Evolutionary conservation across 2,797 vertebrate genomes (phyloP), one percentile per base, ranked within the genome.

Genomic region (Anguilla obscura): DNA sequence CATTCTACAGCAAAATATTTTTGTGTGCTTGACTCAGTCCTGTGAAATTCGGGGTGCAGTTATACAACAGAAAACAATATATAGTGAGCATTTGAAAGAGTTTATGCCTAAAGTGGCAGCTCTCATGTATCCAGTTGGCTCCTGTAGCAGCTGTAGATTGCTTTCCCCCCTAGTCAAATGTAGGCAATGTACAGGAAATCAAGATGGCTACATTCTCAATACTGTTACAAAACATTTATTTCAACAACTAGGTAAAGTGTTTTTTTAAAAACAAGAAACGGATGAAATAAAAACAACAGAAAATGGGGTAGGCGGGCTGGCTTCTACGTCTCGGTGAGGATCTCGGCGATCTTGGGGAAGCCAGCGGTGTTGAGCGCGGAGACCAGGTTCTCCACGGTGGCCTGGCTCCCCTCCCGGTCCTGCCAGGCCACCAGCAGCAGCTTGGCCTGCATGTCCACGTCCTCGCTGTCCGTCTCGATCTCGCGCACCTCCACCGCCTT

Each of bases 341-440:
- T 89, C 83, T 99, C 97, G 0, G 97, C 97, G 0, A 99, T 96
- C 87, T 97, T 96, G 18, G 92, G 90, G 79, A 99, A 95, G 0
- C 97, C 97, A 0, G 97, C 97, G 0, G 96, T 92, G 63, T 87
- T 97, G 2, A 99, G 95, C 0, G 97, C 98, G 0, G 90, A n/a
- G 0, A 97, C 93, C 89, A 99, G 96, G 89, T 94, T 98, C 90
- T 98, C 98, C 0, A 97, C 95, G 0, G 95, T 98, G 0, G 98
- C 98, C 0, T 98, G 98, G 0, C 93, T 3, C 0, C 97, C 98
- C 91, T 99, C 99, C 88, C 98, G 94, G 88, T 99, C 99, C 94
- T 99, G 99, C 98, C 99, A 99, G 89, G 98, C 96, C 1, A 99
- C 97, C 21, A 99, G 96, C 91, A 99, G 95, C 95, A 99, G 97